Evolutionary conservation across 2,113 vertebrate species (phyloP).

Genomic region (Heteronetta atricapilla): DNA sequence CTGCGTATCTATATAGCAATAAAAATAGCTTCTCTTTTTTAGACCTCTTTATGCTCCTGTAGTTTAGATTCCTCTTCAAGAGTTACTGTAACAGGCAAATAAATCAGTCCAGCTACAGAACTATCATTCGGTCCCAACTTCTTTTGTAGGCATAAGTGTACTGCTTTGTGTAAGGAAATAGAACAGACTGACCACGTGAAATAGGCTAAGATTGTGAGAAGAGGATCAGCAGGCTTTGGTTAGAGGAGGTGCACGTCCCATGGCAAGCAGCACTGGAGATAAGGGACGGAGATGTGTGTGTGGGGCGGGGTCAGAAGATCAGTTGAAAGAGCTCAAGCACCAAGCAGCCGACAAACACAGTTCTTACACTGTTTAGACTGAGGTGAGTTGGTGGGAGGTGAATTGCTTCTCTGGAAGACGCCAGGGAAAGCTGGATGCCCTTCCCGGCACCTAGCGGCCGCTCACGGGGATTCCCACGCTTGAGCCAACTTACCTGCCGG

Average conservation of each 20-base stretch:
- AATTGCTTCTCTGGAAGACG: neutral
- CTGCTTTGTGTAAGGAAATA: neutral
- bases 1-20: too few species aligned
- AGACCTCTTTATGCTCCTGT: neutral
- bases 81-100: neutral
- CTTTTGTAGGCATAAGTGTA: neutral
- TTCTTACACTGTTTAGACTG: neutral
- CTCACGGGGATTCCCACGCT: neutral
- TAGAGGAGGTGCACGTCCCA: too few species aligned
- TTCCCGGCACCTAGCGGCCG: fast-evolving
- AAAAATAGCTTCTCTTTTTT: neutral
- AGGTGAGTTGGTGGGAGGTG: neutral
- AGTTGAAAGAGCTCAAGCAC: neutral
- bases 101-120: neutral
- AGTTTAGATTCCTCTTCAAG: neutral
- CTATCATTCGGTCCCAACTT: neutral
- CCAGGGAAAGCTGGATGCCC: too few species aligned
- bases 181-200: neutral
- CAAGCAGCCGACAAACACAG: neutral
- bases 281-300: neutral
- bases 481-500: neutral
- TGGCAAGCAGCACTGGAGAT: neutral
- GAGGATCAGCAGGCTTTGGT: neutral
- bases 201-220: neutral
- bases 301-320: neutral